These are phyloP conservation scores for Conomelus anceps DNA, from an alignment of 2,888 invertebrate genomes.

Conservation along the genomic window DNA sequence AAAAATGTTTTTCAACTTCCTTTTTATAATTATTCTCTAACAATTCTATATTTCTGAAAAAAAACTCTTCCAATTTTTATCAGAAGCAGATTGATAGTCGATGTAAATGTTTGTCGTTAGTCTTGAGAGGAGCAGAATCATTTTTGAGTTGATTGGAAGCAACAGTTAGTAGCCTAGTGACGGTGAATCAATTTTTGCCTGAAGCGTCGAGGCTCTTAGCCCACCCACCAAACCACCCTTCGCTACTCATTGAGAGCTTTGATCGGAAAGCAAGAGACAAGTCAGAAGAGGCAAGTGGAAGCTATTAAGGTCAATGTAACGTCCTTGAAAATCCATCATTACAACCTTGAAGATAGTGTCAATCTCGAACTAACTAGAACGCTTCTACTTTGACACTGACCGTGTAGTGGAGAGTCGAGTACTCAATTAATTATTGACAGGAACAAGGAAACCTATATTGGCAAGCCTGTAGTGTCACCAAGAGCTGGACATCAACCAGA, in stretches of 20 bases:
- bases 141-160: neutral
- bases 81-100: neutral
- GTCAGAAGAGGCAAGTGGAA: no score
- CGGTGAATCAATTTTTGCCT: neutral
- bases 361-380: neutral
- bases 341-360: neutral
- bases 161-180: neutral
- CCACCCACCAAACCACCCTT: neutral
- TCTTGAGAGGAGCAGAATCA: neutral
- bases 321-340: neutral
- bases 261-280: neutral
- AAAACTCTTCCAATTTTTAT: neutral
- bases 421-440: neutral
- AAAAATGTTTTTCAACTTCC: no score
- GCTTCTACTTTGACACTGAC: neutral
- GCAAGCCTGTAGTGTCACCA: neutral
- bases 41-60: no score
- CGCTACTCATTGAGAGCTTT: neutral
- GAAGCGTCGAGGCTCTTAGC: neutral
- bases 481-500: no score
- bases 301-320: neutral
- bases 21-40: no score
- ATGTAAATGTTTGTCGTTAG: neutral
- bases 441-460: neutral
- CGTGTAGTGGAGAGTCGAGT: neutral